These are phyloP conservation scores for Rallus limicola DNA, from an alignment of 2,113 vertebrate genomes.

Conservation along the genomic window DNA sequence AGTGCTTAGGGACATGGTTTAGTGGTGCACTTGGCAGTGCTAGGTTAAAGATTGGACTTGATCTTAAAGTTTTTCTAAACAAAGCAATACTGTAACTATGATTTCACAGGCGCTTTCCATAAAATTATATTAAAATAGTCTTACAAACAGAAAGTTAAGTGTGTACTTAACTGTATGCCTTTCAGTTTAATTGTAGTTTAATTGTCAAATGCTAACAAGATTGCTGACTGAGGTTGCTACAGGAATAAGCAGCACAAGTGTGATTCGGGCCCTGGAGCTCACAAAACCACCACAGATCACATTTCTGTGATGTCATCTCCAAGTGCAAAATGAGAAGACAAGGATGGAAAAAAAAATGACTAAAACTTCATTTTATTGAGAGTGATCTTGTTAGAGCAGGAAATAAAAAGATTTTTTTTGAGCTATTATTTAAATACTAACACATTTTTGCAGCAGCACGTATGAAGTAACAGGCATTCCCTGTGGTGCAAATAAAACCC, in stretches of 20 bases:
- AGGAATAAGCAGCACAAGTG: neutral
- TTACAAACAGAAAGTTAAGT: neutral
- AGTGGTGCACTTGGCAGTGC: too few relatives aligned
- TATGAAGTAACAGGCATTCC: neutral
- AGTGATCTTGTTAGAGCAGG: neutral
- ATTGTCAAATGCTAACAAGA: neutral
- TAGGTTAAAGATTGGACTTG: too few relatives aligned
- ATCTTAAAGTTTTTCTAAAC: too few relatives aligned
- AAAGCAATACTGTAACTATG: too few relatives aligned
- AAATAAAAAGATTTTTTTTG: neutral
- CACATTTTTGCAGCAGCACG: neutral
- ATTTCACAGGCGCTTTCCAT: neutral
- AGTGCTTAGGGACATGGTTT: too few relatives aligned
- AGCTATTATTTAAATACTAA: constrained; percentile 5
- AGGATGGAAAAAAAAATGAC: neutral
- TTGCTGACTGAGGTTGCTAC: neutral
- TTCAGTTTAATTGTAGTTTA: neutral
- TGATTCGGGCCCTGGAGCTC: neutral
- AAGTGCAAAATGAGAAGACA: neutral
- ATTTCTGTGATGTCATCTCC: neutral
- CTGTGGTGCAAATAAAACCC: neutral
- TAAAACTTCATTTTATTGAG: neutral
- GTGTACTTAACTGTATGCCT: neutral
- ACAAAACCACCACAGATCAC: neutral
- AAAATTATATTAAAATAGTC: neutral